These are phyloP conservation scores for Epirrhoe tristata DNA, from an alignment of 2,888 invertebrate genomes.

Conservation along the genomic window DNA sequence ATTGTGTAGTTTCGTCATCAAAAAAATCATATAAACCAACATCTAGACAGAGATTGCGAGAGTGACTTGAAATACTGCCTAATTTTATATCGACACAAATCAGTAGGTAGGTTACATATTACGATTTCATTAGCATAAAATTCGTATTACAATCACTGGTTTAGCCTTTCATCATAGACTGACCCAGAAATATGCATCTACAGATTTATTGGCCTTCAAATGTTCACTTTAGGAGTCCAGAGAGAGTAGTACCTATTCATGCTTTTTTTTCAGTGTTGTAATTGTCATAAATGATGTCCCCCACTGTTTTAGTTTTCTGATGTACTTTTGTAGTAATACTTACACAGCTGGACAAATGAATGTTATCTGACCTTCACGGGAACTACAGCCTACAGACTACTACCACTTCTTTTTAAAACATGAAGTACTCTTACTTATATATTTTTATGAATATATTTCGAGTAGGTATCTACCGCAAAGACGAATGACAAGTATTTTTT, in stretches of 20 bases:
- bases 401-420: neutral
- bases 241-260: no score
- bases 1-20: neutral
- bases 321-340: neutral
- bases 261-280: no score
- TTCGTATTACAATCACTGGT: conserved; percentile 40
- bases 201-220: conserved; percentile 18
- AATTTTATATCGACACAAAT: conserved; percentile 15
- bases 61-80: conserved; percentile 18
- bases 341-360: neutral
- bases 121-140: conserved; percentile 39
- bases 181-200: conserved; percentile 38
- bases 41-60: conserved; percentile 8
- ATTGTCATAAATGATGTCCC: no score
- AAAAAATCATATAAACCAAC: conserved; percentile 4
- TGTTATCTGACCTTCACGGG: neutral
- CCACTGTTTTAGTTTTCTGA: neutral
- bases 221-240: neutral
- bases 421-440: no score
- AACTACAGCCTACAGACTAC: neutral
- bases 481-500: no score
- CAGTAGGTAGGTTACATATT: conserved; percentile 6
- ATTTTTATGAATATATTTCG: no score
- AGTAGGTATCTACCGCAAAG: no score
- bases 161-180: conserved; percentile 34